A percentile compares a stretch with the other conserved stretches of the same genome.
phyloP scores from a whole-genome alignment of 2,888 invertebrate species.

The Ptilodon capucinus region DNA sequence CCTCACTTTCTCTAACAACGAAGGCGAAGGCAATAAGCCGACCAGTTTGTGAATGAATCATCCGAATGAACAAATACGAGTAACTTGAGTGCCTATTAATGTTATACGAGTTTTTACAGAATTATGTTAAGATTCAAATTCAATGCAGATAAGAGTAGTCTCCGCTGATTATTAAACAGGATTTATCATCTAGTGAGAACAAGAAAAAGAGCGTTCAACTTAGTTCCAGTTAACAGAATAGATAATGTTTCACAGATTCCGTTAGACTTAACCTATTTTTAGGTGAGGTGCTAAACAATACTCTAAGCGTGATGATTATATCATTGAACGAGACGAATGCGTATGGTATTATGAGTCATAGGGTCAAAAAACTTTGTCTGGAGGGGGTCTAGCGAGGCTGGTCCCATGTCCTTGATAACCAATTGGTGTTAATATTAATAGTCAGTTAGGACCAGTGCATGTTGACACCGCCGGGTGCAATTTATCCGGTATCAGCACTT shows the following conservation, averaged over 20 bases:
- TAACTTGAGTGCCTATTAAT: not conserved
- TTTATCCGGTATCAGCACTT: conserved; percentile 11
- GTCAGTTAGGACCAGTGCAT: conserved; percentile 8
- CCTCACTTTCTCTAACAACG: not conserved
- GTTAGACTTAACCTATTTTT: not conserved
- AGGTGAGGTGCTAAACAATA: not conserved
- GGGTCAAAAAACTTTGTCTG: conserved; percentile 35
- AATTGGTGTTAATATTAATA: conserved; percentile 16
- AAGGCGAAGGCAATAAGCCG: not conserved
- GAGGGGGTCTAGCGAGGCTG: conserved; percentile 16
- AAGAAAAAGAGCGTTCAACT: not conserved
- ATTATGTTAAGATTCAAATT: no score
- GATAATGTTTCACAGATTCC: not conserved
- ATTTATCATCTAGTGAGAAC: no score
- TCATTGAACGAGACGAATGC: not conserved
- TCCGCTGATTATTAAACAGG: no score
- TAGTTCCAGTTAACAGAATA: not conserved
- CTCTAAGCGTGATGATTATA: not conserved
- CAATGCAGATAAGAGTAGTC: no score
- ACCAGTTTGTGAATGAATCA: not conserved
- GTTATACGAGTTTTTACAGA: no score
- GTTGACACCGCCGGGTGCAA: conserved; percentile 7
- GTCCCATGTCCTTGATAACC: conserved; percentile 17
- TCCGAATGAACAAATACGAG: not conserved
- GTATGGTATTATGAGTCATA: conserved; percentile 23